A percentile compares a stretch with the other conserved stretches of the same genome.
Conservation (phyloP, 1,140 invertebrate genomes). For the Brachionus angularis region DNA sequence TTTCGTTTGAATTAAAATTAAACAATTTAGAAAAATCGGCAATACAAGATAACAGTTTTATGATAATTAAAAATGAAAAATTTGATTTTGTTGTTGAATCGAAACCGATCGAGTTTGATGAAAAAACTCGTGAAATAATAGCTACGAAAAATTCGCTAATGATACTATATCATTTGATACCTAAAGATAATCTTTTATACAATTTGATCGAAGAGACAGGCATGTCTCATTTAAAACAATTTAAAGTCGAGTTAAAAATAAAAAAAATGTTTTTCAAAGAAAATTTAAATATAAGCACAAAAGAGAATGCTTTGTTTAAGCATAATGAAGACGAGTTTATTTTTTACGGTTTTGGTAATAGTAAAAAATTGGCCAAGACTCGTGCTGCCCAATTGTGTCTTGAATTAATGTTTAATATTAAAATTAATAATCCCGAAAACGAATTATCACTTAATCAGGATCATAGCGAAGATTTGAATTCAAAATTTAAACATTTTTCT, state of each 20-base stretch:
- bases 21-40: not conserved
- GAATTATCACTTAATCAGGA: not conserved
- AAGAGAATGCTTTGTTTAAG: not conserved
- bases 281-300: not conserved
- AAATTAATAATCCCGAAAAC: not conserved
- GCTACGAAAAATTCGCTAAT: constrained; percentile 5
- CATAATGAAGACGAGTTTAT: not conserved
- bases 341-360: constrained; percentile 37
- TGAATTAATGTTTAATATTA: constrained; percentile 21
- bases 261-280: not conserved
- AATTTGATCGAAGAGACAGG: constrained; percentile 18
- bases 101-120: constrained; percentile 16
- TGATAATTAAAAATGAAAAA: not conserved
- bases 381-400: constrained; percentile 4
- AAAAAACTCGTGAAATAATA: constrained; percentile 29
- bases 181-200: not conserved
- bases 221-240: constrained; percentile 4
- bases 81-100: not conserved
- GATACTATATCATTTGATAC: constrained; percentile 30
- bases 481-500: constrained; percentile 14
- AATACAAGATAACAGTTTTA: not conserved
- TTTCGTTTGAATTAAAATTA: not conserved
- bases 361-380: constrained; percentile 35
- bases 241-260: constrained; percentile 23
- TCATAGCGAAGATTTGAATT: not conserved